These are phyloP conservation scores for Standfussiana lucernea DNA, from an alignment of 2,888 invertebrate genomes.

Conservation along the genomic window DNA sequence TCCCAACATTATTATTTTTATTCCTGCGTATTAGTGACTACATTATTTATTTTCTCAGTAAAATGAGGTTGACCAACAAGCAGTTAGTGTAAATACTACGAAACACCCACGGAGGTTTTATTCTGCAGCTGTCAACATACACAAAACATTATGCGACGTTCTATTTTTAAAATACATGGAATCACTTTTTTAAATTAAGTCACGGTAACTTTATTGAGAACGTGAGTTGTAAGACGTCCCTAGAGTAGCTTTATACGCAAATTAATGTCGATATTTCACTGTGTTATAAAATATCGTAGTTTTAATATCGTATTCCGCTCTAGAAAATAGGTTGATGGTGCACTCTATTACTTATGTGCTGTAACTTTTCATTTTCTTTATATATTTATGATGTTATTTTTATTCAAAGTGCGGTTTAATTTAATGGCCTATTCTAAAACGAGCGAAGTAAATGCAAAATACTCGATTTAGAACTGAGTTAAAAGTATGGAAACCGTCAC, in stretches of 20 bases:
- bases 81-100: not conserved
- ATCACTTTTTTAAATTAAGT: conserved; percentile 37
- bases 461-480: not conserved
- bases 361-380: conserved; percentile 2
- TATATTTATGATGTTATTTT: conserved; percentile 1
- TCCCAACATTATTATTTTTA: not conserved
- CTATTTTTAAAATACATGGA: conserved; percentile 46
- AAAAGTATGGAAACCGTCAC: not conserved
- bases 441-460: not conserved
- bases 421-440: not conserved
- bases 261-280: conserved; percentile 48
- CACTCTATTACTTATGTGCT: conserved; percentile 30
- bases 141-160: not conserved
- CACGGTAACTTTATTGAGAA: conserved; percentile 20
- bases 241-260: conserved; percentile 25
- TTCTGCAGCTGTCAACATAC: conserved; percentile 6
- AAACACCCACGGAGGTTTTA: conserved; percentile 35
- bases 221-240: conserved; percentile 31
- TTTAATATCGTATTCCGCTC: conserved; percentile 6
- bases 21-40: not conserved
- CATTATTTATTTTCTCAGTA: not conserved
- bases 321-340: conserved; percentile 33
- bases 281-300: conserved; percentile 38
- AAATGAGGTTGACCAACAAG: too few species aligned
- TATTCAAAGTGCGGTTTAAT: not conserved